Percentiles rank a stretch among this genome's conserved stretches.
Conservation (phyloP, 2,113 vertebrate genomes). For the Saccopteryx leptura region DNA sequence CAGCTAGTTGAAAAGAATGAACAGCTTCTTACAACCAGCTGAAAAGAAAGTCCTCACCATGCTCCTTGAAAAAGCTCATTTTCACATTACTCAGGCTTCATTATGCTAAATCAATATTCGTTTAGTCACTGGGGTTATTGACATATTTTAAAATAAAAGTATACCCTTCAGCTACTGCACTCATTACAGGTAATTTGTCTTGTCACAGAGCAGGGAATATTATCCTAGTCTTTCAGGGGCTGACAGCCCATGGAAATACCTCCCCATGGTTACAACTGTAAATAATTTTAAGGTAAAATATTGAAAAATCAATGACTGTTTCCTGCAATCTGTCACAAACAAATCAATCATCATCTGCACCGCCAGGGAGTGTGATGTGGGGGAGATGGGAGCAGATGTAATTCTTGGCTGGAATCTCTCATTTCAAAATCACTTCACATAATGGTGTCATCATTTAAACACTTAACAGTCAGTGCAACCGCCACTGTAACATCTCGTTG, state of each 20-base stretch:
- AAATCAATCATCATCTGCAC: constrained; percentile 98
- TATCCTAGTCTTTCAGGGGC: constrained; percentile 93
- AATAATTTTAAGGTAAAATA: constrained; percentile 99
- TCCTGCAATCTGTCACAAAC: constrained; percentile 98
- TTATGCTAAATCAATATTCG: constrained; percentile 99
- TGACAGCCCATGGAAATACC: constrained; percentile 94
- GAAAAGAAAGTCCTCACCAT: constrained; percentile 89
- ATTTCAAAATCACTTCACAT: constrained; percentile 97
- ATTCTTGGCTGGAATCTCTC: constrained; percentile 97
- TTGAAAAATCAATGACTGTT: constrained; percentile 99
- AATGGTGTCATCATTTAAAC: constrained; percentile 99
- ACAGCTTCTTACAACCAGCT: constrained; percentile 89
- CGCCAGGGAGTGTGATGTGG: constrained; percentile 91
- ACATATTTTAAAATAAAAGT: constrained; percentile 99
- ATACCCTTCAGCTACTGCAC: constrained; percentile 95
- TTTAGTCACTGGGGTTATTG: constrained; percentile 98
- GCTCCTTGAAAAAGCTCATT: constrained; percentile 93
- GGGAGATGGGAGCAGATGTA: constrained; percentile 91
- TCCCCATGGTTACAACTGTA: constrained; percentile 96
- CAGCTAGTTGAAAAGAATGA: constrained; percentile 85
- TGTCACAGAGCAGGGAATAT: constrained; percentile 95
- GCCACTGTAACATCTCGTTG: constrained; percentile 89
- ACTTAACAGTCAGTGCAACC: constrained; percentile 93
- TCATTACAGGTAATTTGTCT: constrained; percentile 98
- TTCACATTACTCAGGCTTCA: constrained; percentile 97